These are phyloP conservation scores for Eupeodes latifasciatus DNA, from an alignment of 2,888 invertebrate species.

Conservation along the genomic window DNA sequence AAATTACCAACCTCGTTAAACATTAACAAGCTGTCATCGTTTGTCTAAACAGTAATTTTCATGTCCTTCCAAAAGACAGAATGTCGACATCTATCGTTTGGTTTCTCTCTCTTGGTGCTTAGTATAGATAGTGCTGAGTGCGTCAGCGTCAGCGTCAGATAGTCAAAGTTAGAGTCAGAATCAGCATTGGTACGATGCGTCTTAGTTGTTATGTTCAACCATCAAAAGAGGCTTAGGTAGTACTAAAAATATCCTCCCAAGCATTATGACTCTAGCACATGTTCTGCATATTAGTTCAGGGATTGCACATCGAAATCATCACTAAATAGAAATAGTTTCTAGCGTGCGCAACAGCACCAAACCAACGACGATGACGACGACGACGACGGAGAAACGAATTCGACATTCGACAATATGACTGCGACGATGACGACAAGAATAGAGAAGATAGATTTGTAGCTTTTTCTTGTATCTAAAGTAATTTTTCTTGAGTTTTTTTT, in stretches of 20 bases:
- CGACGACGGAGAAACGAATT: not conserved
- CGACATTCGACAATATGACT: constrained; percentile 14
- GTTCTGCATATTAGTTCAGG: constrained; percentile 76
- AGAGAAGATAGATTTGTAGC: constrained; percentile 70
- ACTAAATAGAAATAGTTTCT: constrained; percentile 37
- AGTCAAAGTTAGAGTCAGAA: no score
- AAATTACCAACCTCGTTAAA: constrained; percentile 77
- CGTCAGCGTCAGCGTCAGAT: no score
- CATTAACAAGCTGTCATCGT: constrained; percentile 76
- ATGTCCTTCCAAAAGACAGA: constrained; percentile 76
- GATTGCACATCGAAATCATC: constrained; percentile 54
- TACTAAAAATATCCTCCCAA: constrained; percentile 70
- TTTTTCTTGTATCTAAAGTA: constrained; percentile 63
- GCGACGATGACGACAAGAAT: constrained; percentile 53
- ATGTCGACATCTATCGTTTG: constrained; percentile 70
- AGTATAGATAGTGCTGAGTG: not conserved
- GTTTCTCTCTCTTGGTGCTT: constrained; percentile 24
- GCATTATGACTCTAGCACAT: constrained; percentile 69
- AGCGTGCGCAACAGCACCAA: constrained; percentile 29
- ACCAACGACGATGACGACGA: constrained; percentile 15
- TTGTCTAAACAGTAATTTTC: constrained; percentile 76
- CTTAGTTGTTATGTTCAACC: constrained; percentile 13
- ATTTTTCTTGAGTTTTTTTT: constrained; percentile 1
- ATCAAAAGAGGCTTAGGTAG: constrained; percentile 24
- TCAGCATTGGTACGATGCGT: constrained; percentile 27